Evolutionary conservation across 2,797 vertebrate species (phyloP).

Genomic region (Pteronotus mesoamericanus): DNA sequence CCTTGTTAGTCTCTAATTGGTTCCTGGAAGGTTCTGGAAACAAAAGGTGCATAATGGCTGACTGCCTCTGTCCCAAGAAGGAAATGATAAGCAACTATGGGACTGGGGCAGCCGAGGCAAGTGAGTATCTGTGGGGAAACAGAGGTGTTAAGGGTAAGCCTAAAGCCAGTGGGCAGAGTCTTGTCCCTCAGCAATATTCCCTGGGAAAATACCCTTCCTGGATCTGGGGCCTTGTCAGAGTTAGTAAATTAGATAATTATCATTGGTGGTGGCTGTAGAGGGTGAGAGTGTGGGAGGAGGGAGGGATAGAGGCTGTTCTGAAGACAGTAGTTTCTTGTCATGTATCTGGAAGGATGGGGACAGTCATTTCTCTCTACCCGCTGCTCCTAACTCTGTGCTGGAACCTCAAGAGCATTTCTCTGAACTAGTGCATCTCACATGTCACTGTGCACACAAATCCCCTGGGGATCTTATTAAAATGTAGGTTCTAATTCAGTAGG

Average conservation of each 20-base stretch:
- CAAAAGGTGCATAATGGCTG: neutral
- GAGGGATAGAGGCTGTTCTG: neutral
- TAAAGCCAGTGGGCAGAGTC: neutral
- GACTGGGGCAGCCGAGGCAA: neutral
- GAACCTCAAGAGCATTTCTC: neutral
- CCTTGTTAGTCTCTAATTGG: neutral
- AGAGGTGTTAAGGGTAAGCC: neutral
- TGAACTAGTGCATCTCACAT: neutral
- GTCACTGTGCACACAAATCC: neutral
- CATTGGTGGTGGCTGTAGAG: neutral
- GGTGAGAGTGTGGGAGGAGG: neutral
- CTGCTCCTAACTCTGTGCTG: neutral
- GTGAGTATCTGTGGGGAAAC: neutral
- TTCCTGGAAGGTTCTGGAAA: constrained; percentile 6
- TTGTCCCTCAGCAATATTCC: neutral
- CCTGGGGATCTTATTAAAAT: neutral
- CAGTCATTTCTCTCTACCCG: neutral
- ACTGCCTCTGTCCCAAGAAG: neutral
- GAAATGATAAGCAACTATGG: neutral
- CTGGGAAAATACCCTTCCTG: neutral
- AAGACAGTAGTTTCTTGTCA: neutral
- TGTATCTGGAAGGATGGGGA: neutral
- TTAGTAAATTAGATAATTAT: neutral
- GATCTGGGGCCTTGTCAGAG: neutral
- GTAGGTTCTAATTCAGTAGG: neutral